phyloP scores from a whole-genome alignment of 2,113 vertebrate genomes.

The Typhlomys cinereus region DNA sequence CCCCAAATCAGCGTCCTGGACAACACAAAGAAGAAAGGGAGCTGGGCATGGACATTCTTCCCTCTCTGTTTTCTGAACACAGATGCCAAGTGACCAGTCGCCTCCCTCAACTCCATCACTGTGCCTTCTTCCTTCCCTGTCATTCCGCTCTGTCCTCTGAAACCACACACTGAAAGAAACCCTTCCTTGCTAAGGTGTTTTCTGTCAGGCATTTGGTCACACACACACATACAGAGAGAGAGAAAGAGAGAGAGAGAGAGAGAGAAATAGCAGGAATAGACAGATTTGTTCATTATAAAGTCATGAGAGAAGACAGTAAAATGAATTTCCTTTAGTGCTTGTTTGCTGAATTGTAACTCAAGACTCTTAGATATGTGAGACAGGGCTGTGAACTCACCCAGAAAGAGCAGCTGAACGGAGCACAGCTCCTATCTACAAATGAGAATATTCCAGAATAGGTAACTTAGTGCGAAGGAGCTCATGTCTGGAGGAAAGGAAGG shows the following conservation, averaged over 20 bases:
- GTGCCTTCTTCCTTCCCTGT: no score
- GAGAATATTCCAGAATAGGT: background rate
- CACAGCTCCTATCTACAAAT: accelerated
- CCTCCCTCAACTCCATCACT: no score
- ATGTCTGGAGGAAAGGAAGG: background rate
- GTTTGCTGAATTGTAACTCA: background rate
- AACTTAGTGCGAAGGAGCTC: background rate
- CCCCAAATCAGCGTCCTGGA: background rate
- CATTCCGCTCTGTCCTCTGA: background rate
- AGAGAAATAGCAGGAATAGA: background rate
- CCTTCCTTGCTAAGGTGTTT: no score
- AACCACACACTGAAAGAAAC: background rate
- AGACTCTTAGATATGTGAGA: background rate
- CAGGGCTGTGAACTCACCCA: background rate
- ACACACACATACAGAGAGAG: no score
- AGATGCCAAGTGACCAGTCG: background rate
- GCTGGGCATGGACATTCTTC: background rate
- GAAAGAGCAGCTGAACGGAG: no score
- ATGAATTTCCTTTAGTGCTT: background rate
- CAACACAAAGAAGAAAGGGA: background rate
- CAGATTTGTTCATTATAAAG: background rate
- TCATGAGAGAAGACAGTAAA: background rate
- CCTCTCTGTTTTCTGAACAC: background rate
- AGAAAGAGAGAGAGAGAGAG: background rate
- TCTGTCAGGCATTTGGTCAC: no score